Evolutionary conservation across 2,797 vertebrate genomes (phyloP).

Genomic region (Myotis myotis): DNA sequence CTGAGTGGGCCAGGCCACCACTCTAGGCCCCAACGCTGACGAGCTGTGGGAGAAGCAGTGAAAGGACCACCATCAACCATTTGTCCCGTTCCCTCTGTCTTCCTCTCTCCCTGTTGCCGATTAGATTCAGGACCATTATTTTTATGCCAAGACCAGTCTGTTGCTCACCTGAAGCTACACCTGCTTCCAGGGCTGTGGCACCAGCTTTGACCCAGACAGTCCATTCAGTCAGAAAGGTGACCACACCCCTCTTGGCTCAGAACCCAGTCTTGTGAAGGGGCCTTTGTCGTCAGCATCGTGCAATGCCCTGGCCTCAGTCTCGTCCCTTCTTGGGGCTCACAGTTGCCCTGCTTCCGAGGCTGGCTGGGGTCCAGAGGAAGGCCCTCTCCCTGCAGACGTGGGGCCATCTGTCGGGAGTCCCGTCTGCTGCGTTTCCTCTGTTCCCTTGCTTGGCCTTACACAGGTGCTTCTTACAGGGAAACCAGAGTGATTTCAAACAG

Average conservation of each 20-base stretch:
- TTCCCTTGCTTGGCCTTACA: neutral
- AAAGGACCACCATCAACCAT: fast-evolving
- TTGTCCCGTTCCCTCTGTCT: neutral
- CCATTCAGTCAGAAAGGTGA: neutral
- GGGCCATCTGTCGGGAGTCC: neutral
- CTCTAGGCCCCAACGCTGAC: neutral
- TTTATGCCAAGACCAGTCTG: neutral
- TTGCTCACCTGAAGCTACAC: neutral
- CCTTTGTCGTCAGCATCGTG: neutral
- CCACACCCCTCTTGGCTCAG: neutral
- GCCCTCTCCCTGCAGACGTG: neutral
- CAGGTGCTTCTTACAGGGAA: neutral
- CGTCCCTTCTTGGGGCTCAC: neutral
- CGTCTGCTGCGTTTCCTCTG: neutral
- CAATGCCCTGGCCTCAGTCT: neutral
- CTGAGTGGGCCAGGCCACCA: neutral
- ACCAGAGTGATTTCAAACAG: neutral
- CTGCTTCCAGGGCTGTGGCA: neutral
- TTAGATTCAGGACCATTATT: neutral
- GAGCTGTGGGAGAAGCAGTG: neutral
- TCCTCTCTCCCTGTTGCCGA: neutral
- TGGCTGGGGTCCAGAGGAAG: neutral
- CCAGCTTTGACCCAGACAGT: neutral
- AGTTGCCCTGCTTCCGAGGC: neutral
- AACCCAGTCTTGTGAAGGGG: neutral